phyloP scores from a whole-genome alignment of 2,113 vertebrate species.

The Thunnus maccoyii region DNA sequence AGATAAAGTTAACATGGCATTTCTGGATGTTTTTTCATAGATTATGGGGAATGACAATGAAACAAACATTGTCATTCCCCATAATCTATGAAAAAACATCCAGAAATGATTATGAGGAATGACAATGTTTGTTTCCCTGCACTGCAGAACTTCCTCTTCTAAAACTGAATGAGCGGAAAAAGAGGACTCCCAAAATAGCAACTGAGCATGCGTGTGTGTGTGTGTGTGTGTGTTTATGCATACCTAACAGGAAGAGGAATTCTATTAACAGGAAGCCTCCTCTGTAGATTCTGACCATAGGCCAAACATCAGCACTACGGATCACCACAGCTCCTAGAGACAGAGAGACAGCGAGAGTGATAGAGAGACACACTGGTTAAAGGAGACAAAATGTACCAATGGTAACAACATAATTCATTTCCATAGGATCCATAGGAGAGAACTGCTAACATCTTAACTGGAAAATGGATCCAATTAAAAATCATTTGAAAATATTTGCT shows the following conservation, averaged over 20 bases:
- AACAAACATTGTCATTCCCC: no score
- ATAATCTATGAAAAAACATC: not conserved
- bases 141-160: not conserved
- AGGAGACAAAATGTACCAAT: no score
- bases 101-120: no score
- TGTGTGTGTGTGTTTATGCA: not conserved
- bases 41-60: not conserved
- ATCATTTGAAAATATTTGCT: no score
- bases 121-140: no score
- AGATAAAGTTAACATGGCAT: no score
- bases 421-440: no score
- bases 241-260: conserved; percentile 97
- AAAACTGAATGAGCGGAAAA: not conserved
- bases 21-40: not conserved
- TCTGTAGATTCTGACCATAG: conserved; percentile 97
- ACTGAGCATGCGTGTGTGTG: not conserved
- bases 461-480: no score
- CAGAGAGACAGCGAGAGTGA: conserved; percentile 6
- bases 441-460: no score
- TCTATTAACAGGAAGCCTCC: conserved; percentile 98
- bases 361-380: not conserved
- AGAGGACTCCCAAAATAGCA: not conserved
- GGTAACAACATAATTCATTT: no score
- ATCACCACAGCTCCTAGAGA: conserved; percentile 88
- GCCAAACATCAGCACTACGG: conserved; percentile 88